Percentiles rank a stretch among this genome's conserved stretches.
Evolutionary conservation across 2,797 vertebrate genomes (phyloP).

Genomic region (Falco berigora): DNA sequence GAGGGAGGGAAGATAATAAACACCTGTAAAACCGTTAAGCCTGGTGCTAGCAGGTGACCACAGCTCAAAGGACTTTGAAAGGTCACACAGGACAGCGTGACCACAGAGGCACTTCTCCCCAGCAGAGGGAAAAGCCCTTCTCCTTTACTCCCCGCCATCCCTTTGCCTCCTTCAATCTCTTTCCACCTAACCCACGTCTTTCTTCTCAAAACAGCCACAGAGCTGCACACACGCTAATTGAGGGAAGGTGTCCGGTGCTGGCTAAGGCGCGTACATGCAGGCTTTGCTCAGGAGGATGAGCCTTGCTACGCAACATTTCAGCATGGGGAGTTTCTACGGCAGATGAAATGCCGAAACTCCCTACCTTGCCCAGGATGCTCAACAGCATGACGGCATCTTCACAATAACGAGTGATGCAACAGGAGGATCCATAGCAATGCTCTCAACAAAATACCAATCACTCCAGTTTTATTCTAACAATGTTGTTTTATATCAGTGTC

Average conservation of each 20-base stretch:
- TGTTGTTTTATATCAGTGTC: rapidly evolving
- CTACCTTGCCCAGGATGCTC: background rate
- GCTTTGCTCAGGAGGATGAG: background rate
- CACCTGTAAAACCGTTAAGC: background rate
- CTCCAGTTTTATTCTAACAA: background rate
- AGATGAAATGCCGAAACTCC: background rate
- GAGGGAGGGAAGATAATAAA: background rate
- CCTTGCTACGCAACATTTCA: background rate
- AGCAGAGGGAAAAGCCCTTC: background rate
- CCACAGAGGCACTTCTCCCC: background rate
- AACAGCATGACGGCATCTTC: background rate
- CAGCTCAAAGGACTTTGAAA: background rate
- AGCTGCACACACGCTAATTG: background rate
- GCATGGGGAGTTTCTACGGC: background rate
- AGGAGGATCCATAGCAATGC: background rate
- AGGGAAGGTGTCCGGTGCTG: background rate
- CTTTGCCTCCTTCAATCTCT: background rate
- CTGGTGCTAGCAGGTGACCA: background rate
- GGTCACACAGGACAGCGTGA: background rate
- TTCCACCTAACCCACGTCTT: background rate
- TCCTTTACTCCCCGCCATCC: background rate
- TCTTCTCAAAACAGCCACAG: background rate
- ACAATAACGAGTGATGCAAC: rapidly evolving
- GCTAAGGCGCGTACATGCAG: background rate
- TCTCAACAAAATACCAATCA: background rate